Conservation (phyloP, 1,140 invertebrate genomes). For the Zelostemma sp. region DNA sequence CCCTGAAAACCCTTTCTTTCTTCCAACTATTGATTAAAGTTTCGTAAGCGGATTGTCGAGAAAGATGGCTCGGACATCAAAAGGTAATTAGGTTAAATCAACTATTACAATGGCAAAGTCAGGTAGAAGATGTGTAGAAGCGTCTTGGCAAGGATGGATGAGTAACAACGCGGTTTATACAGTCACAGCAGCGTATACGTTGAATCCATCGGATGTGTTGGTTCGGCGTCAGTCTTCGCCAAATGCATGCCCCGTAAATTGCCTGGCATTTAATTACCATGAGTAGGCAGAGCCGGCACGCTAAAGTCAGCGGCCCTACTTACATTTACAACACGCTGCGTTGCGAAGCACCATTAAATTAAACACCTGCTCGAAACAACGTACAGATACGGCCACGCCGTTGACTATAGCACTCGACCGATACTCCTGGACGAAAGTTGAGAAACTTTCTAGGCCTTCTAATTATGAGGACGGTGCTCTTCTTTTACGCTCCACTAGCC, state of each 20-base stretch:
- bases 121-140: conserved; percentile 20
- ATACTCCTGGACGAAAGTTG: conserved; percentile 41
- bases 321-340: conserved; percentile 43
- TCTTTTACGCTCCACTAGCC: conserved; percentile 15
- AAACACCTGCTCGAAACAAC: conserved; percentile 49
- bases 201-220: conserved; percentile 29
- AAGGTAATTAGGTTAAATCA: conserved; percentile 49
- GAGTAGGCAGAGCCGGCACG: conserved; percentile 64
- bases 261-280: conserved; percentile 66
- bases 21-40: not conserved
- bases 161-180: conserved; percentile 39
- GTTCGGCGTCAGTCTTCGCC: conserved; percentile 54
- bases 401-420: conserved; percentile 39
- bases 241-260: conserved; percentile 62
- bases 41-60: too few species aligned
- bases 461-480: conserved; percentile 33
- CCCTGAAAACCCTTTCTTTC: too few species aligned
- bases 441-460: conserved; percentile 28
- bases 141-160: conserved; percentile 45
- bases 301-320: conserved; percentile 56
- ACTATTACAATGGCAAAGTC: conserved; percentile 36
- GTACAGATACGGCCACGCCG: conserved; percentile 25
- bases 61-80: too few species aligned
- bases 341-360: conserved; percentile 45
- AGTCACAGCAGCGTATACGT: conserved; percentile 33